Evolutionary conservation across 1,140 invertebrate genomes (phyloP), one percentile per base, ranked within the genome.

Genomic region (Drosophila ohnishii): DNA sequence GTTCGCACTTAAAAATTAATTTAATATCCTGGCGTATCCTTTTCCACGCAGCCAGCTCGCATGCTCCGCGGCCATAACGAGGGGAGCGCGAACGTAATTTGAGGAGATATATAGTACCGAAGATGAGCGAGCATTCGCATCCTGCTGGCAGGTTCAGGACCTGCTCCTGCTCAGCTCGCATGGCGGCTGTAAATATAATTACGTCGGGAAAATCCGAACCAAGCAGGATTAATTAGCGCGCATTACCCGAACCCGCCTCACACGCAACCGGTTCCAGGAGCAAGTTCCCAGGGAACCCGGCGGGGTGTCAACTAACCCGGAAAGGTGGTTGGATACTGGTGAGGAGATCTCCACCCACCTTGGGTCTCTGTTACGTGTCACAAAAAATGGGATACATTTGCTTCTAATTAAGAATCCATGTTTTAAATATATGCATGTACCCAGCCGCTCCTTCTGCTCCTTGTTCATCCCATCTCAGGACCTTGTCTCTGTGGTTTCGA

Each of bases 331-430:
- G 22, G 44, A 28, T 62, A 10, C 34, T 11, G 75, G 70, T 47
- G 45, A 57, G 14, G 44, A 44, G 75, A 74, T 78, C 67, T 57
- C 75, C 62, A 57, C 60, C 80, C 62, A 63, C 80, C 65, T 69
- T 75, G 66, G 61, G 59, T 60, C 75, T 67, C 37, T 50, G 34
- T 56, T 63, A 78, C 57, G 74, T 82, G 78, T 34, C 63, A 73
- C 50, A 73, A 72, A 67, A 71, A 75, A 88, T 77, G 66, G 78
- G 78, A 78, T 90, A 90, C 88, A 90, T 75, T 87, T 79, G 72
- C 77, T 80, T 78, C 90, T 91, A 91, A 91, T 91, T 90, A 90
- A 91, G 77, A 90, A 90, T 87, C 85, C 89, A 90, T 91, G 90
- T 90, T 91, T 90, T 65, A 88, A 78, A 90, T 82, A 83, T 90